These are phyloP conservation scores for Parnassius glacialis DNA, from an alignment of 2,888 invertebrate species.

Conservation along the genomic window DNA sequence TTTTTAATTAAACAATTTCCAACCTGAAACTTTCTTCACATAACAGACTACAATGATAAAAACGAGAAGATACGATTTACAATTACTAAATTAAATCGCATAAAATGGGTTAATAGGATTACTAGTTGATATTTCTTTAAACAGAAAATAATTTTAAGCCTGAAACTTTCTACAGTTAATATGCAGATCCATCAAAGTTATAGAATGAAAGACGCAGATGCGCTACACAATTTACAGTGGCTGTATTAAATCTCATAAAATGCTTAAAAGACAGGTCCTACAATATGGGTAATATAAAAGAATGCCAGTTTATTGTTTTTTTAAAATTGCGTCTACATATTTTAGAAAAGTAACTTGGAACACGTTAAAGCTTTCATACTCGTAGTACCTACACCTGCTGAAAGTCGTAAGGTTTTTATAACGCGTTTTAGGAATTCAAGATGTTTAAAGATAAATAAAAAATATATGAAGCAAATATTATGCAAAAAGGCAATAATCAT, in stretches of 20 bases:
- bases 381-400: conserved; percentile 34
- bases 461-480: too few relatives aligned
- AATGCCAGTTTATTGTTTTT: conserved; percentile 53
- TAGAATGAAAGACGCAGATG: conserved; percentile 27
- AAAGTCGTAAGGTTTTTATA: conserved; percentile 31
- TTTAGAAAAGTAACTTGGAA: conserved; percentile 51
- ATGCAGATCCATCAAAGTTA: too few relatives aligned
- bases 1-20: too few relatives aligned
- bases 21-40: too few relatives aligned
- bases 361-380: conserved; percentile 49
- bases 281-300: conserved; percentile 33
- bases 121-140: too few relatives aligned
- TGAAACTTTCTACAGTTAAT: too few relatives aligned
- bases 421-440: conserved; percentile 3
- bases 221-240: conserved; percentile 34
- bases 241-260: conserved; percentile 52
- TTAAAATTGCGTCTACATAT: conserved; percentile 52
- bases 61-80: too few relatives aligned
- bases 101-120: too few relatives aligned
- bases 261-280: conserved; percentile 43
- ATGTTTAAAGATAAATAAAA: not conserved
- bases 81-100: too few relatives aligned
- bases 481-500: too few relatives aligned
- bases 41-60: too few relatives aligned
- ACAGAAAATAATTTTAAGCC: too few relatives aligned